A percentile compares a stretch with the other conserved stretches of the same genome.
phyloP scores from a whole-genome alignment of 2,888 invertebrate genomes.

The Morinoia aosen region DNA sequence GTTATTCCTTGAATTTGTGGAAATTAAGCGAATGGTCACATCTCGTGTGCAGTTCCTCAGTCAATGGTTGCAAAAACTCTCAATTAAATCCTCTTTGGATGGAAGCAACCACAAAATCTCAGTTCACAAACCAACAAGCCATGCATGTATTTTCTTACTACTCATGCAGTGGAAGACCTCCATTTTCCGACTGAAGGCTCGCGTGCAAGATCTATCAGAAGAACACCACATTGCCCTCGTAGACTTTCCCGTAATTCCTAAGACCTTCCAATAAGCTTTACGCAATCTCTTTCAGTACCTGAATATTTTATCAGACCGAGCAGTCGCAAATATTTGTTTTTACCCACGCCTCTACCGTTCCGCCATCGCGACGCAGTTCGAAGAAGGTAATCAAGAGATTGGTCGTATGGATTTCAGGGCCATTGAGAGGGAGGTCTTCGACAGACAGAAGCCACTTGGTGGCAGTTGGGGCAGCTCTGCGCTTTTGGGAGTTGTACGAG shows the following conservation, averaged over 20 bases:
- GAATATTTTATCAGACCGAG: not conserved
- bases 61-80: not conserved
- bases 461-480: not conserved
- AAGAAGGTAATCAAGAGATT: slow-evolving; percentile 4
- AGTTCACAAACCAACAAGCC: not conserved
- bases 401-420: not conserved
- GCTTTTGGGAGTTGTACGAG: not conserved
- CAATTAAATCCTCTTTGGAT: not conserved
- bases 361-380: not conserved
- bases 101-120: not conserved
- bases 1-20: not conserved
- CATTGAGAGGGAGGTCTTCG: not conserved
- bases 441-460: not conserved
- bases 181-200: not conserved
- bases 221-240: not conserved
- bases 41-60: not conserved
- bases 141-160: not conserved
- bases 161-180: not conserved
- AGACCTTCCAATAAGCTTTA: not conserved
- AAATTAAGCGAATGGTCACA: not conserved
- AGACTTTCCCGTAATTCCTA: not conserved
- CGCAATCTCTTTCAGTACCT: not conserved
- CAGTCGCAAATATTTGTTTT: not conserved
- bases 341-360: not conserved
- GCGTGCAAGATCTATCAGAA: not conserved